Evolutionary conservation across 2,888 invertebrate species (phyloP).

Genomic region (Parasteatoda lunata): DNA sequence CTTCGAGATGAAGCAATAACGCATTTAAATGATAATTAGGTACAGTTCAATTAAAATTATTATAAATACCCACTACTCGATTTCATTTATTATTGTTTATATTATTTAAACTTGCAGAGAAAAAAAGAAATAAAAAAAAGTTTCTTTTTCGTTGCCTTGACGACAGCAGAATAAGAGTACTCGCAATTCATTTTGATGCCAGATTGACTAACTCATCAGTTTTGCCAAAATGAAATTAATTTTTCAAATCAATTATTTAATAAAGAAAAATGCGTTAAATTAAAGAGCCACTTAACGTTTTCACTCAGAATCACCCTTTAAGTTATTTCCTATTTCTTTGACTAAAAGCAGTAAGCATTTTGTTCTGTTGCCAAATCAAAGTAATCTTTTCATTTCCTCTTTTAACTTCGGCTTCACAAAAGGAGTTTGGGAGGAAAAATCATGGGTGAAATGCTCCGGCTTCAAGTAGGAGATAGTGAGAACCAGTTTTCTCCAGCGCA

Average conservation of each 20-base stretch:
- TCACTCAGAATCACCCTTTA: not conserved
- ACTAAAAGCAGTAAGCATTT: too few relatives aligned
- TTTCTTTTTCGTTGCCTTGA: constrained; percentile 39
- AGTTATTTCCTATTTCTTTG: too few relatives aligned
- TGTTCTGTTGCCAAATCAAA: too few relatives aligned
- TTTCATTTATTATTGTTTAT: not conserved
- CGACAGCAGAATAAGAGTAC: constrained; percentile 17
- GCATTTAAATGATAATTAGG: not conserved
- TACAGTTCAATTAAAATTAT: not conserved
- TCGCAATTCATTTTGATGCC: not conserved
- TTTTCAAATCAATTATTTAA: too few relatives aligned
- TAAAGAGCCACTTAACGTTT: not conserved
- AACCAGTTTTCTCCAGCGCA: too few relatives aligned
- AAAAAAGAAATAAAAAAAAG: not conserved
- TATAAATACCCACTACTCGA: not conserved
- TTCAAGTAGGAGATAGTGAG: too few relatives aligned
- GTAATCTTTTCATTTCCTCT: too few relatives aligned
- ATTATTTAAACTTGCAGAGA: not conserved
- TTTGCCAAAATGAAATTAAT: too few relatives aligned
- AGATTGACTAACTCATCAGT: not conserved
- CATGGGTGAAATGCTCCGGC: too few relatives aligned
- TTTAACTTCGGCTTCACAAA: too few relatives aligned
- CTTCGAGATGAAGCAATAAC: not conserved
- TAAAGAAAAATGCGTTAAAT: not conserved
- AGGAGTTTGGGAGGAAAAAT: too few relatives aligned